phyloP scores from a whole-genome alignment of 2,113 vertebrate genomes.

The Cettia cetti region DNA sequence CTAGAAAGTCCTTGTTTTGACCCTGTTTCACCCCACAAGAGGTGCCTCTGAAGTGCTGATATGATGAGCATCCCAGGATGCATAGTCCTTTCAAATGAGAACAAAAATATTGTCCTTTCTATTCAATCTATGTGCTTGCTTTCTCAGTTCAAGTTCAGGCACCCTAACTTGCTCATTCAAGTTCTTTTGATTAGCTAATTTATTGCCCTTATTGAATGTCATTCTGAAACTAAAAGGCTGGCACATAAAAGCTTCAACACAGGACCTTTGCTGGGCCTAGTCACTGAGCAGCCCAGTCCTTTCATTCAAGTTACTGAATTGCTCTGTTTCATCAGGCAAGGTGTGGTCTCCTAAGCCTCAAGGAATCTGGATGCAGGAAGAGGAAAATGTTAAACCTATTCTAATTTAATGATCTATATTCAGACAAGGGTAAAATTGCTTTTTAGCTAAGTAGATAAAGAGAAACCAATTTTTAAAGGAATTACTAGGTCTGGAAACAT shows the following conservation, averaged over 20 bases:
- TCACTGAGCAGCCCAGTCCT: not conserved
- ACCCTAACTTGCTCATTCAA: not conserved
- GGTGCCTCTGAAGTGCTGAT: not conserved
- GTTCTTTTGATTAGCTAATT: conserved; percentile 36
- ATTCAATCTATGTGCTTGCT: not conserved
- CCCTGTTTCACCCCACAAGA: not conserved
- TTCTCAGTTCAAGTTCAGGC: not conserved
- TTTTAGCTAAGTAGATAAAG: not conserved
- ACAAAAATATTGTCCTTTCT: not conserved
- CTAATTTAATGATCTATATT: conserved; percentile 30
- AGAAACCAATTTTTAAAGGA: conserved; percentile 1
- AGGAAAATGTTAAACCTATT: conserved; percentile 28
- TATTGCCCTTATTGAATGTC: conserved; percentile 9
- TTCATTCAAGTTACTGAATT: conserved; percentile 41
- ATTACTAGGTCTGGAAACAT: not conserved
- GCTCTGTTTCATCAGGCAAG: not conserved
- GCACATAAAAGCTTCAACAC: not conserved
- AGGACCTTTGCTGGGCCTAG: not conserved
- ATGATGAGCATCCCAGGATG: not conserved
- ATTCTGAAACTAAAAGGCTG: conserved; percentile 55
- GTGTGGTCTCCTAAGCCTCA: conserved; percentile 1
- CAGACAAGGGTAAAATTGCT: conserved; percentile 3
- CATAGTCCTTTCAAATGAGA: not conserved
- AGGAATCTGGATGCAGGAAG: not conserved
- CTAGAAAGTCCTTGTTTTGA: not conserved